Conservation (phyloP, 2,888 invertebrate genomes). For the Geotrupes spiniger region DNA sequence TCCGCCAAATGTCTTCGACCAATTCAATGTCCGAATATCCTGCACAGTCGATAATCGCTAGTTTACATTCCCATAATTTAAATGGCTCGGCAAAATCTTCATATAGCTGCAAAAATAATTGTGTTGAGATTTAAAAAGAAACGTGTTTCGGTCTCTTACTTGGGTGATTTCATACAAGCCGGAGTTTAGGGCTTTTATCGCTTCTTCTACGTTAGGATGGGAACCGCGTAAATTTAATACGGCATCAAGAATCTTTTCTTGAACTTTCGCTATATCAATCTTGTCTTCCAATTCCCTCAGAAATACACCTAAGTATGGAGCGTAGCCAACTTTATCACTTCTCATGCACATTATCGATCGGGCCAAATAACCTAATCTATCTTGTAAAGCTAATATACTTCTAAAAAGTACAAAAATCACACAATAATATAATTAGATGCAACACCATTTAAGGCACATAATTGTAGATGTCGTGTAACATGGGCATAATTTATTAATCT, state of each 20-base stretch:
- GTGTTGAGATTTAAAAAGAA: background rate
- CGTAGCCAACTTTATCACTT: conserved; percentile 74
- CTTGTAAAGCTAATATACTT: conserved; percentile 68
- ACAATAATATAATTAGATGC: too few species aligned
- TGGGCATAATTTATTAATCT: too few species aligned
- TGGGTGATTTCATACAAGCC: conserved; percentile 84
- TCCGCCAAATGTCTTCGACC: conserved; percentile 89
- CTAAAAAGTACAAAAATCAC: too few species aligned
- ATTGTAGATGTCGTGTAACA: too few species aligned
- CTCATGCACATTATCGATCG: conserved; percentile 94
- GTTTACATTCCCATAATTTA: conserved; percentile 87
- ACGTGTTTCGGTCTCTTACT: conserved; percentile 48
- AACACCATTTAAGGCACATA: too few species aligned
- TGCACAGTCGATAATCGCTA: conserved; percentile 93
- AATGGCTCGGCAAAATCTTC: conserved; percentile 90
- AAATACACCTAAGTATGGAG: conserved; percentile 72
- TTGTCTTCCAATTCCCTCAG: conserved; percentile 90
- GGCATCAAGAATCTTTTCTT: conserved; percentile 67
- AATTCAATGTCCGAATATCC: conserved; percentile 85
- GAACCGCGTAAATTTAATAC: conserved; percentile 54
- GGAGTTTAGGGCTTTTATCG: conserved; percentile 71
- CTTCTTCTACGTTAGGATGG: conserved; percentile 51
- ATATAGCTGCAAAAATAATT: conserved; percentile 62
- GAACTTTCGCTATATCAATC: conserved; percentile 85
- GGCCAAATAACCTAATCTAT: conserved; percentile 87